These are phyloP conservation scores for Megalurothrips usitatus DNA, from an alignment of 2,888 invertebrate genomes.

Conservation along the genomic window DNA sequence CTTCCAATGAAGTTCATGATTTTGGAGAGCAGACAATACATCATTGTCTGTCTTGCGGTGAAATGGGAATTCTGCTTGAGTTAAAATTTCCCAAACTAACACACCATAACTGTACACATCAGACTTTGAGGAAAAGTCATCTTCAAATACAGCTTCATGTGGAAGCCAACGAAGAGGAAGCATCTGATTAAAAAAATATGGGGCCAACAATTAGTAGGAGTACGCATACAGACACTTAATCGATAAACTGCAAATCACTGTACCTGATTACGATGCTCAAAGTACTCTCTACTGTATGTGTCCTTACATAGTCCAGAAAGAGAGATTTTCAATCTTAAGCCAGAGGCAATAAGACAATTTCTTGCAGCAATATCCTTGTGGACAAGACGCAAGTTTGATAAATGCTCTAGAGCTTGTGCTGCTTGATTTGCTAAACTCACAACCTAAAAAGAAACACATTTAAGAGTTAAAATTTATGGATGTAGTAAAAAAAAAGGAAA, in stretches of 20 bases:
- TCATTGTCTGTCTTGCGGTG: slow-evolving; percentile 71
- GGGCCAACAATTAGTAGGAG: too few relatives aligned
- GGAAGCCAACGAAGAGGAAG: slow-evolving; percentile 89
- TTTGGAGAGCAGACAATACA: slow-evolving; percentile 60
- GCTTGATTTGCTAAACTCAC: slow-evolving; percentile 68
- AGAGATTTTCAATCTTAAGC: slow-evolving; percentile 77
- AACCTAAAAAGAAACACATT: slow-evolving; percentile 53
- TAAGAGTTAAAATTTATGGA: too few relatives aligned
- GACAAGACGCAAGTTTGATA: slow-evolving; percentile 70
- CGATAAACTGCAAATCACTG: slow-evolving; percentile 2
- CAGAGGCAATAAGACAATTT: slow-evolving; percentile 82
- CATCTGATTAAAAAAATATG: slow-evolving; percentile 49
- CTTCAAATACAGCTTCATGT: slow-evolving; percentile 81
- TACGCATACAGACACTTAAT: background rate
- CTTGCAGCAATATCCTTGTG: slow-evolving; percentile 89
- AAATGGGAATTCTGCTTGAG: slow-evolving; percentile 72
- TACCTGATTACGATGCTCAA: slow-evolving; percentile 73
- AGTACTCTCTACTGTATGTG: slow-evolving; percentile 86
- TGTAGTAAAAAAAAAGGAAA: background rate
- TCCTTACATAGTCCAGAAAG: slow-evolving; percentile 74
- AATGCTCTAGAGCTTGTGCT: slow-evolving; percentile 74
- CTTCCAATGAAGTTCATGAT: slow-evolving; percentile 63
- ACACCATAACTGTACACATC: slow-evolving; percentile 90
- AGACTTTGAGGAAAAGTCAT: slow-evolving; percentile 87
- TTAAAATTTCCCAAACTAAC: slow-evolving; percentile 84